phyloP scores from a whole-genome alignment of 2,888 invertebrate species.

The Andricus quercusramuli region DNA sequence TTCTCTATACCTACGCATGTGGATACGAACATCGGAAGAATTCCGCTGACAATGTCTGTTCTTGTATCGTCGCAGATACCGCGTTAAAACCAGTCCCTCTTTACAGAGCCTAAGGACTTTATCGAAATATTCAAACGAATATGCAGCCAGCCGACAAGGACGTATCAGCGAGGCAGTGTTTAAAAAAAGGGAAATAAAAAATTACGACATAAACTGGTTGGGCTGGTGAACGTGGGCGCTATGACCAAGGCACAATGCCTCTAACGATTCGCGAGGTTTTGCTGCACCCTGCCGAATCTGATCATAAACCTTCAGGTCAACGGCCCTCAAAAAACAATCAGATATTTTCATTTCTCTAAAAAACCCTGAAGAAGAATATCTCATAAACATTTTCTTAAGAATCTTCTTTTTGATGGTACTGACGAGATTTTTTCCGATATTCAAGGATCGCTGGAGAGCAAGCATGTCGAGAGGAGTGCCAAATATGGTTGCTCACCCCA shows the following conservation, averaged over 20 bases:
- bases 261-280: conserved; percentile 65
- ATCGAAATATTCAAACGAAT: conserved; percentile 51
- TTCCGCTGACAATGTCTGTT: conserved; percentile 38
- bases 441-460: conserved; percentile 47
- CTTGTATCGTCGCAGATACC: conserved; percentile 41
- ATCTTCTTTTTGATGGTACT: neutral
- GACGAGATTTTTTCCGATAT: neutral
- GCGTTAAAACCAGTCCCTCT: conserved; percentile 51
- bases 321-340: conserved; percentile 42
- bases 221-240: conserved; percentile 65
- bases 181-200: conserved; percentile 44
- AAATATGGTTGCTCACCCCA: conserved; percentile 69
- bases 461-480: conserved; percentile 50
- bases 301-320: conserved; percentile 49
- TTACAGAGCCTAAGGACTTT: conserved; percentile 50
- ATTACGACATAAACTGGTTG: conserved; percentile 46
- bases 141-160: conserved; percentile 50
- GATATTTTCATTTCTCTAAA: conserved; percentile 27
- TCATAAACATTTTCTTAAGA: neutral
- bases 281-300: conserved; percentile 40
- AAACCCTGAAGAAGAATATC: no score
- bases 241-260: conserved; percentile 72
- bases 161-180: conserved; percentile 45
- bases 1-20: conserved; percentile 35
- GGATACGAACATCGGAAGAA: conserved; percentile 39